Conservation (phyloP, 2,113 vertebrate species). For the Myrmecobius fasciatus region DNA sequence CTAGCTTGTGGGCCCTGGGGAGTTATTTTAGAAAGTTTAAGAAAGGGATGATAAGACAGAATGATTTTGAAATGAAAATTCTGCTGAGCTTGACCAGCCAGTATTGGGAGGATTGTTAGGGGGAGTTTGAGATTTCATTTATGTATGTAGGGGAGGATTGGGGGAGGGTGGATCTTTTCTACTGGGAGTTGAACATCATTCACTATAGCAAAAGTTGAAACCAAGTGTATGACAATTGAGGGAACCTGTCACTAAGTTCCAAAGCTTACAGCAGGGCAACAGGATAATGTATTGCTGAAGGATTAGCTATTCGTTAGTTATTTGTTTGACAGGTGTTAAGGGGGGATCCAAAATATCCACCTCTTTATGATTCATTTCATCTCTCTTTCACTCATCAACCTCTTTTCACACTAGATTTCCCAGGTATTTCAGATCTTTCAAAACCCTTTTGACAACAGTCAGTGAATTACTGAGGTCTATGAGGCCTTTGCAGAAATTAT, state of each 20-base stretch:
- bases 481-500: neutral
- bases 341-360: neutral
- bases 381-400: neutral
- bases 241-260: neutral
- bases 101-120: neutral
- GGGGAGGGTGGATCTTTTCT: neutral
- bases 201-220: neutral
- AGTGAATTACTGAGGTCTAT: neutral
- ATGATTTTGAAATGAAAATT: neutral
- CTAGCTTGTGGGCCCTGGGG: neutral
- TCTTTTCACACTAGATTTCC: neutral
- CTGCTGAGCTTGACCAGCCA: neutral
- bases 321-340: neutral
- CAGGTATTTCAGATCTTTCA: neutral
- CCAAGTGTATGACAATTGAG: neutral
- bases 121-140: neutral
- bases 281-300: neutral
- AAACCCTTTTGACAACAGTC: neutral
- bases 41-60: neutral
- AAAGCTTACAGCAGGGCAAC: neutral
- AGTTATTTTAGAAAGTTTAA: neutral
- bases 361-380: neutral
- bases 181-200: neutral
- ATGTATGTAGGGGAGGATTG: neutral
- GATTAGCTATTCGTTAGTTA: neutral